Conservation (phyloP, 2,113 vertebrate species). For the Eidolon helvum region DNA sequence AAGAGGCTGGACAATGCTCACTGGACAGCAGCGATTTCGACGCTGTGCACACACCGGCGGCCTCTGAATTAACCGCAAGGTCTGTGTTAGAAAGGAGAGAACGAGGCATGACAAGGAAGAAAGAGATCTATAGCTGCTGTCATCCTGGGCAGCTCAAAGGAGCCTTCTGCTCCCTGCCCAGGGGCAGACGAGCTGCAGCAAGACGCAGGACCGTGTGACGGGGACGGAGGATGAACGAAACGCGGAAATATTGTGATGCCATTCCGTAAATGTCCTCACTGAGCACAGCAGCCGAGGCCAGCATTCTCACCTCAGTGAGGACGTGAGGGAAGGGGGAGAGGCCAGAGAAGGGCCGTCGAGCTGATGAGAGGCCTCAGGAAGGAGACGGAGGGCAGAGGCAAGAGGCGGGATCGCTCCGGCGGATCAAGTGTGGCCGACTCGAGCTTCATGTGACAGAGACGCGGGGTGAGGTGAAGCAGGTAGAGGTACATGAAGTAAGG, state of each 20-base stretch:
- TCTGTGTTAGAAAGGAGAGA: slow-evolving; percentile 36
- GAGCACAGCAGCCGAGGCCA: not conserved
- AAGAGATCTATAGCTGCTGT: slow-evolving; percentile 24
- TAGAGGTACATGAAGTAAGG: not conserved
- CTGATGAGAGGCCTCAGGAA: slow-evolving; percentile 17
- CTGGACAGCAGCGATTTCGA: not conserved
- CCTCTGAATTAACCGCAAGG: not conserved
- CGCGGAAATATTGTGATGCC: not conserved
- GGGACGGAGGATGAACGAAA: not conserved
- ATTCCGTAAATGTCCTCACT: slow-evolving; percentile 21
- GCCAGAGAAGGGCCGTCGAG: not conserved
- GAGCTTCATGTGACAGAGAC: not conserved
- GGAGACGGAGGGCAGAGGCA: not conserved
- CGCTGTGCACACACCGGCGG: not conserved
- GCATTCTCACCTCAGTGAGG: not conserved
- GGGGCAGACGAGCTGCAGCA: not conserved
- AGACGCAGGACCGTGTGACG: not conserved
- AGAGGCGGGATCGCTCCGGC: not conserved
- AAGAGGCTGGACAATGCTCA: not conserved
- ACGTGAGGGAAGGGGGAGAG: slow-evolving; percentile 48
- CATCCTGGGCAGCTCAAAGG: not conserved
- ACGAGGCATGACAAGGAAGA: not conserved
- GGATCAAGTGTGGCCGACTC: not conserved
- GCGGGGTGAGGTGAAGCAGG: not conserved
- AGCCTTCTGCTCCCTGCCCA: slow-evolving; percentile 29